These are phyloP conservation scores for Helicoverpa armigera DNA, from an alignment of 1,140 invertebrate species.

Conservation along the genomic window DNA sequence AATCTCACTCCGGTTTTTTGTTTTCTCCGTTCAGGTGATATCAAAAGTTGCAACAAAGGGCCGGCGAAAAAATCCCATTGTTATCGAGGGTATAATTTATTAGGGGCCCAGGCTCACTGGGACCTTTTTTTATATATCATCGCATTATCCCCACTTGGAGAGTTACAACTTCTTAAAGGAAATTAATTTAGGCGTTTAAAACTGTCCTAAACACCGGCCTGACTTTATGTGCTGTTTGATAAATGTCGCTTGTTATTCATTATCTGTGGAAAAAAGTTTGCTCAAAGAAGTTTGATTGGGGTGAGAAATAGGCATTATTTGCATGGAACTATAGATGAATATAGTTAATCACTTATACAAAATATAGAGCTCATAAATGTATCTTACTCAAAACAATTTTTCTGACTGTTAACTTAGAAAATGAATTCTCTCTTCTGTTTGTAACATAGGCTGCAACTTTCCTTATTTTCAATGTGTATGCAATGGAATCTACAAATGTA, in stretches of 20 bases:
- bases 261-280: constrained; percentile 45
- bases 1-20: constrained; percentile 57
- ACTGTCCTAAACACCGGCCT: constrained; percentile 78
- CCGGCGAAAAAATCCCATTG: constrained; percentile 84
- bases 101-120: constrained; percentile 80
- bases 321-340: neutral
- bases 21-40: constrained; percentile 83
- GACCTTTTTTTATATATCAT: constrained; percentile 87
- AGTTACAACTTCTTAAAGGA: constrained; percentile 86
- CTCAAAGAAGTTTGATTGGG: constrained; percentile 23
- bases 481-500: neutral
- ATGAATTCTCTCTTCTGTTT: too few relatives aligned
- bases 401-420: too few relatives aligned
- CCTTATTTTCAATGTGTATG: too few relatives aligned
- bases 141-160: constrained; percentile 85
- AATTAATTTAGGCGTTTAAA: constrained; percentile 86
- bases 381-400: too few relatives aligned
- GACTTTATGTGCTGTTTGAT: constrained; percentile 80
- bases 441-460: too few relatives aligned
- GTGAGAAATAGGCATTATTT: constrained; percentile 37
- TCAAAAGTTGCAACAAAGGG: constrained; percentile 86
- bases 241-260: constrained; percentile 67
- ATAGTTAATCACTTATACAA: neutral
- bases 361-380: too few relatives aligned
- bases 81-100: constrained; percentile 87